Conservation (phyloP, 35 echinoderm and acorn worm genomes). For the Lytechinus variegatus region DNA sequence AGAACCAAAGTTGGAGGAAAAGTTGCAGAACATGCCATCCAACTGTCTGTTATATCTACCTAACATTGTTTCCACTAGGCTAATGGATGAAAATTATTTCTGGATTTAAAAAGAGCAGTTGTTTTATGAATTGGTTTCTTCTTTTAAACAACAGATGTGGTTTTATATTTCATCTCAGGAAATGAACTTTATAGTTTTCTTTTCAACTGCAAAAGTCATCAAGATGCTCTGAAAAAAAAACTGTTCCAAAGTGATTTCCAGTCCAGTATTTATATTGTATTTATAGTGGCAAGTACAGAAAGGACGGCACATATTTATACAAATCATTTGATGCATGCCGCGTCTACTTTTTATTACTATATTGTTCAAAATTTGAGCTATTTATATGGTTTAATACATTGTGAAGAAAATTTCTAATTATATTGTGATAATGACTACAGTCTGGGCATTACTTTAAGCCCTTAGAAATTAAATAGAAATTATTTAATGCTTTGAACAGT, state of each 20-base stretch:
- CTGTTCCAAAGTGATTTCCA: neutral
- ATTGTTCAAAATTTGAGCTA: neutral
- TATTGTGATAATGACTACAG: neutral
- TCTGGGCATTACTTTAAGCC: neutral
- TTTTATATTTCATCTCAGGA: too few relatives aligned
- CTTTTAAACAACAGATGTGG: neutral
- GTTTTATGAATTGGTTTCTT: neutral
- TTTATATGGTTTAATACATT: neutral
- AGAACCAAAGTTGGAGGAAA: neutral
- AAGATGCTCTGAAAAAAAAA: neutral
- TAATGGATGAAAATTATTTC: neutral
- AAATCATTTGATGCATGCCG: neutral
- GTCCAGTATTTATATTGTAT: neutral
- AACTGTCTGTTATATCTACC: too few relatives aligned
- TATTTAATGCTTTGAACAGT: too few relatives aligned
- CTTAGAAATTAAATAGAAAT: too few relatives aligned
- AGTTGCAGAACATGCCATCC: too few relatives aligned
- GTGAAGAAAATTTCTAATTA: too few relatives aligned
- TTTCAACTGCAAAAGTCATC: too few relatives aligned
- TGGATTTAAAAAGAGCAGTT: neutral
- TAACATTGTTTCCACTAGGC: neutral
- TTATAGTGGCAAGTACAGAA: neutral
- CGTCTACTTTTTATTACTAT: neutral
- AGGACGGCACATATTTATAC: neutral
- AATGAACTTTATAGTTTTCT: too few relatives aligned